A percentile compares a stretch with the other conserved stretches of the same genome.
Conservation (phyloP, 1,140 invertebrate species). For the Heliconius eleuchia region DNA sequence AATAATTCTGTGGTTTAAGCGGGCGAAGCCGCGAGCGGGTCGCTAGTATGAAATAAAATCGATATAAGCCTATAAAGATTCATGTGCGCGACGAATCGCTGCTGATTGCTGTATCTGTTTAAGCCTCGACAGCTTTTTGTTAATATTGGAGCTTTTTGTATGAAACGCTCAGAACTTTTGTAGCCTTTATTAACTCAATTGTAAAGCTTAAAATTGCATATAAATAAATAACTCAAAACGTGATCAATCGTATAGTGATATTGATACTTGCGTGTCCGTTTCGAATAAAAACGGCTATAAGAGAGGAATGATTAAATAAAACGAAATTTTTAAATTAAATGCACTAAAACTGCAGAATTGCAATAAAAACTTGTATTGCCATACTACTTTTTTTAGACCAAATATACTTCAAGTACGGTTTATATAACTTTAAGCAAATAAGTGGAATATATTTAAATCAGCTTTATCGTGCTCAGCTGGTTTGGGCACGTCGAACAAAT, state of each 20-base stretch:
- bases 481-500: no score
- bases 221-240: neutral
- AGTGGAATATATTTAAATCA: no score
- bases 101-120: conserved; percentile 30
- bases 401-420: no score
- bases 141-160: conserved; percentile 17
- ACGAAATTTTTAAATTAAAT: neutral
- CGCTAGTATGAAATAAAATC: conserved; percentile 21
- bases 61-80: conserved; percentile 18
- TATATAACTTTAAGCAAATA: no score
- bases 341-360: neutral
- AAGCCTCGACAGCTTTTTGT: conserved; percentile 22
- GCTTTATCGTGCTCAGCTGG: no score
- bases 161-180: neutral
- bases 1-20: no score
- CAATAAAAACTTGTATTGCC: neutral
- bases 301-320: conserved; percentile 8
- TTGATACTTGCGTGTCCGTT: conserved; percentile 15
- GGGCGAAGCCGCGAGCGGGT: no score
- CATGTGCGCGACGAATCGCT: conserved; percentile 30
- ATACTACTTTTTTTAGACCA: neutral
- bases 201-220: conserved; percentile 21
- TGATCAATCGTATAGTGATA: conserved; percentile 18
- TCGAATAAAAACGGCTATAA: conserved; percentile 6
- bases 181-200: conserved; percentile 2